Evolutionary conservation across 2,113 vertebrate genomes (phyloP).

Genomic region (Gymnorhina tibicen): DNA sequence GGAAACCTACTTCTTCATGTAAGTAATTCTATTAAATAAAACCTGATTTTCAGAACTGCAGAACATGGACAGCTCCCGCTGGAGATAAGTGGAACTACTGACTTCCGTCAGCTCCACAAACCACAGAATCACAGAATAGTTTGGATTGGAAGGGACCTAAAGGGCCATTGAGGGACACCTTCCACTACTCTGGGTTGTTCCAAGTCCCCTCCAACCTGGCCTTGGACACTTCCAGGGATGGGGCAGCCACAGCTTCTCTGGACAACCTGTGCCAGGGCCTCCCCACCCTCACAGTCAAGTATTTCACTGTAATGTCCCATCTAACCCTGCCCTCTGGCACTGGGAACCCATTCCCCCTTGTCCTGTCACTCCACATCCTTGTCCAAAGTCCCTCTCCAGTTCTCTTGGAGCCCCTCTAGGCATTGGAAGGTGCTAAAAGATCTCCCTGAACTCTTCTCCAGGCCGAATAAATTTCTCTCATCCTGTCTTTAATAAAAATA

Average conservation of each 20-base stretch:
- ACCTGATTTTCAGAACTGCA: neutral
- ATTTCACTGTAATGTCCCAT: no score
- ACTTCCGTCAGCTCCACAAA: neutral
- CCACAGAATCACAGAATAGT: no score
- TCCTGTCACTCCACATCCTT: neutral
- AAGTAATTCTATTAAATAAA: neutral
- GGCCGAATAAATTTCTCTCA: neutral
- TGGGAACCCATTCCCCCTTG: neutral
- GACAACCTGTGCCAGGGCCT: neutral
- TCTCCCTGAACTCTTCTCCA: neutral
- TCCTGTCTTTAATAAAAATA: neutral
- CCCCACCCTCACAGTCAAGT: fast-evolving
- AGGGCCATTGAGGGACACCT: neutral
- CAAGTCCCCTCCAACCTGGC: fast-evolving
- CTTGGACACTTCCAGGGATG: neutral
- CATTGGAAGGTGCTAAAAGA: neutral
- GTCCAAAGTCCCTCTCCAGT: neutral
- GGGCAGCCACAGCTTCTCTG: neutral
- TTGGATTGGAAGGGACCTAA: neutral
- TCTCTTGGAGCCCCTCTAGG: neutral
- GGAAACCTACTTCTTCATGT: neutral
- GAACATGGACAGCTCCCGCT: neutral
- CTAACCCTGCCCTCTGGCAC: fast-evolving
- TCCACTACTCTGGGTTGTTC: fast-evolving
- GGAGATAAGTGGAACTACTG: neutral